Percentiles rank a stretch among this genome's conserved stretches.
These are phyloP conservation scores for Channallabes apus DNA, from an alignment of 2,797 vertebrate species.

Conservation along the genomic window DNA sequence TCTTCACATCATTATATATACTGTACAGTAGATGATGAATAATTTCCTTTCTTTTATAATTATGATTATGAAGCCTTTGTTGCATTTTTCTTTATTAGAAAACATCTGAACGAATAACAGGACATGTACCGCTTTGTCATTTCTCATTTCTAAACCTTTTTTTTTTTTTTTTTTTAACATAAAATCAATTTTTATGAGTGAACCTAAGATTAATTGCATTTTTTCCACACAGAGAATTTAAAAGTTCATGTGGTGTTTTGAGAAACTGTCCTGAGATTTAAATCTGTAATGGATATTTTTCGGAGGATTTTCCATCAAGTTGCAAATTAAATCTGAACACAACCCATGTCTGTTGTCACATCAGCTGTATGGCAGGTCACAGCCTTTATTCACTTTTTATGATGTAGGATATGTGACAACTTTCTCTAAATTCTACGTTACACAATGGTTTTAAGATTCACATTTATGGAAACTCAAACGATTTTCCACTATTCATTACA, in stretches of 20 bases:
- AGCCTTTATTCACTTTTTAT: not conserved
- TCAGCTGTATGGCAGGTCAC: not conserved
- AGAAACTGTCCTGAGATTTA: too few species aligned
- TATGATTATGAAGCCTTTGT: too few species aligned
- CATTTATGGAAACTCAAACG: not conserved
- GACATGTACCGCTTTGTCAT: not conserved
- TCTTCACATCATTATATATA: too few species aligned
- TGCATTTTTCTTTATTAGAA: not conserved
- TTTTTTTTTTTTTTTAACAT: too few species aligned
- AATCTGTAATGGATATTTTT: too few species aligned
- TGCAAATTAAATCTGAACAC: not conserved
- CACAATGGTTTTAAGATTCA: not conserved
- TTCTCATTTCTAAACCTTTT: not conserved
- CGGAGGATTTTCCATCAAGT: too few species aligned
- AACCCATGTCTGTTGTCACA: not conserved
- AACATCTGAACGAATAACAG: not conserved
- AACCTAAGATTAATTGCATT: not conserved
- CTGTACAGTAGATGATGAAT: too few species aligned
- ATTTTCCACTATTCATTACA: not conserved
- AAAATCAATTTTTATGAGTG: not conserved
- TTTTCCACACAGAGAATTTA: not conserved
- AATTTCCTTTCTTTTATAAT: too few species aligned
- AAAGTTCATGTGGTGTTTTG: not conserved
- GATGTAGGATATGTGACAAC: too few species aligned
- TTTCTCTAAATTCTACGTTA: not conserved